phyloP scores from a whole-genome alignment of 1,140 invertebrate species.

The Penaeus indicus region DNA sequence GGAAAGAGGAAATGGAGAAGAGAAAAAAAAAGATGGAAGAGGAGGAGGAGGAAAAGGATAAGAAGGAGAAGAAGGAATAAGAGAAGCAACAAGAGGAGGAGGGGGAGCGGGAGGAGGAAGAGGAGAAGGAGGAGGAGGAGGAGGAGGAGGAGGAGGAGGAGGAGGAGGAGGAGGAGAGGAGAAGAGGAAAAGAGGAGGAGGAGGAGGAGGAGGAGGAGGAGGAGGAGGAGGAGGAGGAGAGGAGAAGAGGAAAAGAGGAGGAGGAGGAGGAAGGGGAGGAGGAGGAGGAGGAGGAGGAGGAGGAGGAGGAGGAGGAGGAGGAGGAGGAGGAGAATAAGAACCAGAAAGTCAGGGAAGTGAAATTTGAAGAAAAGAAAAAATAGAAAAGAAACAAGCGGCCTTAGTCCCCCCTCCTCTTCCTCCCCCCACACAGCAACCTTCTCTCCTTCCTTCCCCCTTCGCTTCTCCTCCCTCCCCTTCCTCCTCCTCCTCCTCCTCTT shows the following conservation, averaged over 20 bases:
- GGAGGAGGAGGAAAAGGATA: not conserved
- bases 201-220: not conserved
- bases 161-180: slow-evolving; percentile 11
- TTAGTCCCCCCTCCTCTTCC: no score
- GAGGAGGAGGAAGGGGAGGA: not conserved
- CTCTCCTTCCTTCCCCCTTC: no score
- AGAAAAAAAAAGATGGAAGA: not conserved
- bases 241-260: slow-evolving; percentile 10
- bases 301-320: not conserved
- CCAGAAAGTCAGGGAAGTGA: not conserved
- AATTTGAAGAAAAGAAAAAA: not conserved
- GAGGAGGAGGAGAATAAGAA: slow-evolving; percentile 15
- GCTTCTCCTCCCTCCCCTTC: no score
- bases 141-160: not conserved
- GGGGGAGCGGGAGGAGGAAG: not conserved
- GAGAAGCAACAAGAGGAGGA: not conserved
- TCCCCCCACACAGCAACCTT: no score
- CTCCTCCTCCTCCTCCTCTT: no score
- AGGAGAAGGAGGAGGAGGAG: not conserved
- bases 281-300: not conserved
- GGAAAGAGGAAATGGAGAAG: not conserved
- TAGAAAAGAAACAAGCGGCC: no score
- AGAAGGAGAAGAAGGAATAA: not conserved
- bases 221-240: slow-evolving; percentile 1
- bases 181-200: not conserved